A percentile compares a stretch with the other conserved stretches of the same genome.
Conservation (phyloP, 2,888 invertebrate genomes). For the Teinopalpus imperialis region DNA sequence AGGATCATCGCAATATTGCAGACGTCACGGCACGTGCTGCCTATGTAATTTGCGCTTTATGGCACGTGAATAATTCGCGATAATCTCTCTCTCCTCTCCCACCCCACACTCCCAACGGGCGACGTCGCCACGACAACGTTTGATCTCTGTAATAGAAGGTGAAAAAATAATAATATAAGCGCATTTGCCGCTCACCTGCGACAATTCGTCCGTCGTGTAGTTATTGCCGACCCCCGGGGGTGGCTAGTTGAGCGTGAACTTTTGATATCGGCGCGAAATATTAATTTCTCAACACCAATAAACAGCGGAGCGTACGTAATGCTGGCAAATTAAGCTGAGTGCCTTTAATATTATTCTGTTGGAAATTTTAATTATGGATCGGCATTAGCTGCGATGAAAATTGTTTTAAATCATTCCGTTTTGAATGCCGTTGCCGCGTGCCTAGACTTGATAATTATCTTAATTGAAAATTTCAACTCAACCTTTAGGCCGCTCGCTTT, state of each 20-base stretch:
- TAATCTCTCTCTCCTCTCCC: slow-evolving; percentile 50
- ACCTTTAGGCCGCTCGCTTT: slow-evolving; percentile 17
- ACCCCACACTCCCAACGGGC: slow-evolving; percentile 32
- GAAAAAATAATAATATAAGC: slow-evolving; percentile 76
- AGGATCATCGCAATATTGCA: slow-evolving; percentile 54
- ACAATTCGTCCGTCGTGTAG: slow-evolving; percentile 68
- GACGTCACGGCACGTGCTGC: slow-evolving; percentile 64
- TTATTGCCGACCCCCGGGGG: slow-evolving; percentile 67
- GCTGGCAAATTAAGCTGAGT: slow-evolving; percentile 76
- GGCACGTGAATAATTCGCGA: slow-evolving; percentile 75
- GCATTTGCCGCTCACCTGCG: slow-evolving; percentile 71
- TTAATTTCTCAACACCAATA: slow-evolving; percentile 79
- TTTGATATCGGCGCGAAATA: slow-evolving; percentile 79
- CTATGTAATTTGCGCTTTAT: slow-evolving; percentile 75
- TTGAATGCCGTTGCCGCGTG: slow-evolving; percentile 31
- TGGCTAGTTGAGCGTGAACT: slow-evolving; percentile 79
- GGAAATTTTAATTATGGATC: slow-evolving; percentile 67
- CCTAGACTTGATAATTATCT: slow-evolving; percentile 29
- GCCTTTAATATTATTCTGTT: slow-evolving; percentile 71
- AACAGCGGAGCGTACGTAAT: slow-evolving; percentile 71
- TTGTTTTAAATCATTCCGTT: slow-evolving; percentile 45
- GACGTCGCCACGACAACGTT: slow-evolving; percentile 65
- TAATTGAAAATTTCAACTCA: slow-evolving; percentile 26
- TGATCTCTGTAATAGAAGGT: slow-evolving; percentile 63
- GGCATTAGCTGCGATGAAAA: slow-evolving; percentile 50